phyloP scores from a whole-genome alignment of 2,888 invertebrate genomes.

The Pimpla rufipes region DNA sequence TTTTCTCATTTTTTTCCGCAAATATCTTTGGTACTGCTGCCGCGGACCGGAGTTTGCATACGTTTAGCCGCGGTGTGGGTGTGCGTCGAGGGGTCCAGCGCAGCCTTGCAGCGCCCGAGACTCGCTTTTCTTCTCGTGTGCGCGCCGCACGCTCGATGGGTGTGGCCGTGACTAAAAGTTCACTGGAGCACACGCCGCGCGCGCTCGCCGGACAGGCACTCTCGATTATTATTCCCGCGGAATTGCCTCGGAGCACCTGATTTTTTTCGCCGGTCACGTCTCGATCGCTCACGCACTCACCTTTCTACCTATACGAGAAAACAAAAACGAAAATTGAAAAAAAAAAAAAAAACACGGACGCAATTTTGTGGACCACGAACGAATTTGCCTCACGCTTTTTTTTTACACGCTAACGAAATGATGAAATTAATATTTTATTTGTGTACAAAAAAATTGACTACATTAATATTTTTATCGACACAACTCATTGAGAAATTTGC shows the following conservation, averaged over 20 bases:
- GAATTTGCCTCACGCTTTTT: not conserved
- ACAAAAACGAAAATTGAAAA: too few relatives aligned
- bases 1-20: slow-evolving; percentile 13
- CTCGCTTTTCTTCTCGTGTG: slow-evolving; percentile 70
- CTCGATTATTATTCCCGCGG: slow-evolving; percentile 68
- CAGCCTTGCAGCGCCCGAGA: slow-evolving; percentile 73
- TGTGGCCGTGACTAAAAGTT: slow-evolving; percentile 85
- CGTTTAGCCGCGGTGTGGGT: slow-evolving; percentile 76
- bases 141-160: slow-evolving; percentile 73
- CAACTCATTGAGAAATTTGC: too few relatives aligned
- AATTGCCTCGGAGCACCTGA: slow-evolving; percentile 37
- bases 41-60: slow-evolving; percentile 17
- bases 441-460: not conserved
- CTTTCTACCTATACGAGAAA: not conserved
- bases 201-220: slow-evolving; percentile 57
- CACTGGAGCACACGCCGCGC: slow-evolving; percentile 83
- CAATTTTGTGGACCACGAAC: not conserved
- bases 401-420: too few relatives aligned
- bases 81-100: slow-evolving; percentile 81
- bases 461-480: too few relatives aligned
- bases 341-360: not conserved
- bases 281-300: not conserved
- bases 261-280: slow-evolving; percentile 9
- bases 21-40: slow-evolving; percentile 40
- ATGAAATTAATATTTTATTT: not conserved